Conservation (phyloP, 2,113 vertebrate species). For the Peromyscus leucopus region DNA sequence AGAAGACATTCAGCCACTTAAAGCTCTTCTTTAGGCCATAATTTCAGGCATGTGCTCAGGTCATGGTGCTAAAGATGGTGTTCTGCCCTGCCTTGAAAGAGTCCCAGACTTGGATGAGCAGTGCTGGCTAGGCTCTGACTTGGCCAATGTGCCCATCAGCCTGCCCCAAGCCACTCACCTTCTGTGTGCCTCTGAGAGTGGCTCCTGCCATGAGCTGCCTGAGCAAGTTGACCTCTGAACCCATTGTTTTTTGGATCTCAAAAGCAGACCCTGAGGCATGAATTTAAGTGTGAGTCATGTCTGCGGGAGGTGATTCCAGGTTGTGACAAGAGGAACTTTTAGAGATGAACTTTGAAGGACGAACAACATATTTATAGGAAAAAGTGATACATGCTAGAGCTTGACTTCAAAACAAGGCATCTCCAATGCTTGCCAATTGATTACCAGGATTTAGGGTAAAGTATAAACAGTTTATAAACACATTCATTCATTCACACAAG, state of each 20-base stretch:
- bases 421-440: not conserved
- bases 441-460: not conserved
- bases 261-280: not conserved
- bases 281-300: not conserved
- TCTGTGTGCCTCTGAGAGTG: not conserved
- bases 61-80: not conserved
- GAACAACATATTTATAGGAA: not conserved
- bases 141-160: not conserved
- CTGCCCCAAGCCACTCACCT: not conserved
- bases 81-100: not conserved
- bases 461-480: not conserved
- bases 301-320: not conserved
- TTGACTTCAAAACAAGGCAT: not conserved
- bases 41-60: not conserved
- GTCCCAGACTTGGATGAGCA: not conserved
- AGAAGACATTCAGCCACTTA: conserved; percentile 37
- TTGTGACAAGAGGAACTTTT: not conserved
- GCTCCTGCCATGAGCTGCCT: not conserved
- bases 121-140: accelerated
- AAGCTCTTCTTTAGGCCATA: not conserved
- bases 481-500: not conserved
- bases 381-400: not conserved
- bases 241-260: not conserved
- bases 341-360: not conserved
- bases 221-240: not conserved